A percentile compares a stretch with the other conserved stretches of the same genome.
Conservation (phyloP, 2,113 vertebrate genomes). For the Bos javanicus region DNA sequence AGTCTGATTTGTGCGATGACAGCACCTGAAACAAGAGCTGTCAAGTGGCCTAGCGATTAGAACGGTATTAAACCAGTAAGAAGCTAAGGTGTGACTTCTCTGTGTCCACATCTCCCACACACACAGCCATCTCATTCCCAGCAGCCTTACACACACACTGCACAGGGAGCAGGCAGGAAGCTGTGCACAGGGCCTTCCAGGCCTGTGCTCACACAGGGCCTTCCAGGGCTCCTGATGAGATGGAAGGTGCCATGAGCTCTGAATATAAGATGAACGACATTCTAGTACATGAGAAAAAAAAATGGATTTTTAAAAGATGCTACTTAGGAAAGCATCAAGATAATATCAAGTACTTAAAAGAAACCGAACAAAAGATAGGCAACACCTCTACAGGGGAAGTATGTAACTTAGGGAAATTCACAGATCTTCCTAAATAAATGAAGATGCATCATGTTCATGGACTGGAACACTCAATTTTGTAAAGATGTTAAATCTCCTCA, state of each 20-base stretch:
- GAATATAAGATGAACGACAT: not conserved
- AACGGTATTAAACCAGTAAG: not conserved
- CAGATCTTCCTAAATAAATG: not conserved
- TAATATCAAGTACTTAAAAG: not conserved
- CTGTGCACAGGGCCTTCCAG: fast-evolving
- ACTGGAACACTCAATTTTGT: not conserved
- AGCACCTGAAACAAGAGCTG: not conserved
- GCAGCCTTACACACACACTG: not conserved
- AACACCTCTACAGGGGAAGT: not conserved
- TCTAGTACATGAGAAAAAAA: not conserved
- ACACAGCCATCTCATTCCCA: not conserved
- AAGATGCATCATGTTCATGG: fast-evolving
- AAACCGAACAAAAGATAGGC: not conserved
- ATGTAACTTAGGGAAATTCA: not conserved
- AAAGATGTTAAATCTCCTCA: not conserved
- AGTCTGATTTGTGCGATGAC: not conserved
- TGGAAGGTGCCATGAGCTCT: not conserved
- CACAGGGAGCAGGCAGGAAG: not conserved
- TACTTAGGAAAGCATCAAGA: not conserved
- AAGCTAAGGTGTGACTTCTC: no score
- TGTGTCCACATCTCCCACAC: not conserved
- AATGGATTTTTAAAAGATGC: not conserved
- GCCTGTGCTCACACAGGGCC: not conserved
- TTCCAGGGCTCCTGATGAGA: not conserved
- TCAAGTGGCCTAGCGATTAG: not conserved